phyloP scores from a whole-genome alignment of 2,113 vertebrate genomes.

The Ancistrus triradiatus region DNA sequence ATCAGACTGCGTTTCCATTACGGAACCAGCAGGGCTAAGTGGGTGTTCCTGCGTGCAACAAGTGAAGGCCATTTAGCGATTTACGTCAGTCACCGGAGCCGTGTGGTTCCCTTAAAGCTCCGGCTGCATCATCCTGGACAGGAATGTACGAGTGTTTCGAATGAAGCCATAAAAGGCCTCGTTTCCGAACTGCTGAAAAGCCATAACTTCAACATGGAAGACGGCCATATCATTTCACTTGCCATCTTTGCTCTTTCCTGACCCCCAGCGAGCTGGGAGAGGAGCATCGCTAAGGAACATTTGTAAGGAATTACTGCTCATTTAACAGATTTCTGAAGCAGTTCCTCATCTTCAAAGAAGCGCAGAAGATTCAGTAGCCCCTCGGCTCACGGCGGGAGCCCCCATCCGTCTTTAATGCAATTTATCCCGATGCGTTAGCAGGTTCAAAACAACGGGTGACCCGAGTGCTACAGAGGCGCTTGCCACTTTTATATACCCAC shows the following conservation, averaged over 20 bases:
- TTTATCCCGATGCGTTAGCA: conserved; percentile 53
- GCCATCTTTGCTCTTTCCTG: conserved; percentile 9
- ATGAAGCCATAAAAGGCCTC: conserved; percentile 40
- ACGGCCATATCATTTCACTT: conserved; percentile 37
- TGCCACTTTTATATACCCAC: conserved; percentile 39
- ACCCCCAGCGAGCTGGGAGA: conserved; percentile 7
- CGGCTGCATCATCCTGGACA: conserved; percentile 40
- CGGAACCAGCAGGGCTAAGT: conserved; percentile 31
- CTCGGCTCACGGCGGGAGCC: conserved; percentile 48
- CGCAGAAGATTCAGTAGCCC: conserved; percentile 50
- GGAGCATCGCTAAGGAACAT: conserved; percentile 36
- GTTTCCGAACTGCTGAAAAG: conserved; percentile 38
- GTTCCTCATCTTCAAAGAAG: conserved; percentile 54
- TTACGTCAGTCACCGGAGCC: conserved; percentile 39
- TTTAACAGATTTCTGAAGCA: conserved; percentile 45
- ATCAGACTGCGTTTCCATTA: background rate
- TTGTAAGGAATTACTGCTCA: conserved; percentile 52
- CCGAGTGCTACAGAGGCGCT: conserved; percentile 39
- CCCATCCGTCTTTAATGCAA: conserved; percentile 51
- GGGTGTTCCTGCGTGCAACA: conserved; percentile 3
- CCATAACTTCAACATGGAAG: conserved; percentile 38
- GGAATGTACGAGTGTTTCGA: conserved; percentile 41
- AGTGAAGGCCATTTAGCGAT: conserved; percentile 16
- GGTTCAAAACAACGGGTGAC: conserved; percentile 67
- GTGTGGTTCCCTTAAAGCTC: conserved; percentile 44